Evolutionary conservation across 2,888 invertebrate species (phyloP).

Genomic region (Drosophila limbata): DNA sequence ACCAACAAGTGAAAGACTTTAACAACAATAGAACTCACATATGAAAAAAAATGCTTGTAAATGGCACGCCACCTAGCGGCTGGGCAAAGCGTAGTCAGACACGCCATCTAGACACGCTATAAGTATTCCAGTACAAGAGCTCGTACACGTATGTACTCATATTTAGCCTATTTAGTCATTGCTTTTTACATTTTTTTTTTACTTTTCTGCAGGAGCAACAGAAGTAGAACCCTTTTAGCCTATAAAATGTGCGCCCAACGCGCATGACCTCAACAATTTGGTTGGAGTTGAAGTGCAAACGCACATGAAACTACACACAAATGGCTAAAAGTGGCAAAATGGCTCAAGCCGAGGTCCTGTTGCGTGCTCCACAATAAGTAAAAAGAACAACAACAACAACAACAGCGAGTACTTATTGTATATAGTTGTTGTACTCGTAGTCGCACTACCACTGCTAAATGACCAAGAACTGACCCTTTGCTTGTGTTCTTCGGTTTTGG

Average conservation of each 20-base stretch:
- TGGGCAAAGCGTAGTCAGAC: conserved; percentile 58
- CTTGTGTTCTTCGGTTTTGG: conserved; percentile 53
- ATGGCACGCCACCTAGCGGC: conserved; percentile 64
- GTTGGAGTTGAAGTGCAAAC: conserved; percentile 70
- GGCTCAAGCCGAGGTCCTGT: conserved; percentile 59
- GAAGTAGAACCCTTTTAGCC: conserved; percentile 60
- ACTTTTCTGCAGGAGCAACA: conserved; percentile 27
- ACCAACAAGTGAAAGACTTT: conserved; percentile 51
- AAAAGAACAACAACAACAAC: conserved; percentile 13
- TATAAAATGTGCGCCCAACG: conserved; percentile 73
- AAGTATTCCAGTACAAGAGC: conserved; percentile 18
- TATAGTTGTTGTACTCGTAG: conserved; percentile 20
- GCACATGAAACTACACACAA: conserved; percentile 56
- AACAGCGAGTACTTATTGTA: conserved; percentile 37
- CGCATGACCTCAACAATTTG: conserved; percentile 81
- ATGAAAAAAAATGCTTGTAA: conserved; percentile 12
- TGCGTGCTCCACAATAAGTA: conserved; percentile 56
- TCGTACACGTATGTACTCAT: conserved; percentile 32
- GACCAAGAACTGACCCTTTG: conserved; percentile 65
- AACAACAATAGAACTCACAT: conserved; percentile 4
- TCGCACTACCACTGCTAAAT: conserved; percentile 37
- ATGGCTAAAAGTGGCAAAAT: conserved; percentile 23
- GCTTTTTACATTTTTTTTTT: neutral
- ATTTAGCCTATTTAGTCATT: conserved; percentile 50
- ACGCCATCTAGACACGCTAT: conserved; percentile 70